Evolutionary conservation across 64 coral and sea anemone species (phyloP), one percentile per base, ranked within the genome.

Genomic region (Trachythela sp.): DNA sequence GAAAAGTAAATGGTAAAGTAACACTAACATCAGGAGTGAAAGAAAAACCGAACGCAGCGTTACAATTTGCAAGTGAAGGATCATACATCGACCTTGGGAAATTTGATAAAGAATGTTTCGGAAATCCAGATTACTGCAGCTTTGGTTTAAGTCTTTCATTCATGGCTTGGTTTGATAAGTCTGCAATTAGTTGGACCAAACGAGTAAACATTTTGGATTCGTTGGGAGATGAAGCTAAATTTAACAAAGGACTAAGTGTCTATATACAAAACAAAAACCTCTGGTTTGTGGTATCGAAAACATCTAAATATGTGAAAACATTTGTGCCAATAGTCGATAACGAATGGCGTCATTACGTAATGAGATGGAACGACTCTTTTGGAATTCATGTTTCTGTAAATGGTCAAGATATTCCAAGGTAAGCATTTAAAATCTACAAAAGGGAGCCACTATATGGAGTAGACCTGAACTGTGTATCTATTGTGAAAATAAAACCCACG

Each of bases 311-410:
- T 37, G 9, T 37, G 34, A 80, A 35, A 22, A 80, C 13, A 35
- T 80, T 8, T 80, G 37, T 35, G 7, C 33, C 75, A 17, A 37
- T 80, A 34, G 9, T 17, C 30, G 75, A 39, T 8, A 39, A 80
- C 34, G 33, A 80, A 80, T 80, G 75, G 75, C 75, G 75, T 35
- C 75, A 80, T 80, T 80, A 80, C 9, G 75, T 80, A 39, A 35
- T 80, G 75, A 80, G 75, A 39, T 80, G 37, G 31, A 80, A 80
- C 75, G 1, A 80, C 2, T 29, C 75, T 11, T 11, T 52, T 52
- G 68, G 68, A 15, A 35, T 80, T 80, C 15, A 0, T 35, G 37
- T 80, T 30, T 30, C 34, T 8, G 37, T 80, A 35, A 80, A 80
- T 80, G 75, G 75, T 17, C 30, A 34, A 34, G 33, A 64, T 64